Percentiles rank a stretch among this genome's conserved stretches.
Evolutionary conservation across 2,888 invertebrate genomes (phyloP).

Genomic region (Helicoverpa assulta): DNA sequence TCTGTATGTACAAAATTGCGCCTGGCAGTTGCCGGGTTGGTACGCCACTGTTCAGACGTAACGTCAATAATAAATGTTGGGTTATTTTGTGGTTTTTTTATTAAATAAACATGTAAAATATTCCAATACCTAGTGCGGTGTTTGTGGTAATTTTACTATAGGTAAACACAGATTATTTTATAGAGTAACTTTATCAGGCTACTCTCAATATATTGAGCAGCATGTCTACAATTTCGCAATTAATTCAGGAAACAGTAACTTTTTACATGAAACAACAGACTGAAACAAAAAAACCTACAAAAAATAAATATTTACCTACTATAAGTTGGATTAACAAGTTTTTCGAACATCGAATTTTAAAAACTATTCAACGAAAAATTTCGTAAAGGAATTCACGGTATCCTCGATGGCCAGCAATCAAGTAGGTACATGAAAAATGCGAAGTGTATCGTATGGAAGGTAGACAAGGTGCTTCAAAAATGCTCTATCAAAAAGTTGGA

Average conservation of each 20-base stretch:
- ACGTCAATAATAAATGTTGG: conserved; percentile 50
- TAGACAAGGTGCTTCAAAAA: conserved; percentile 75
- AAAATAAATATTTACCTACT: not conserved
- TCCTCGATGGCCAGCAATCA: conserved; percentile 22
- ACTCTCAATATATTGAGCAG: too few relatives aligned
- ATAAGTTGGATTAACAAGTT: conserved; percentile 11
- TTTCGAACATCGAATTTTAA: not conserved
- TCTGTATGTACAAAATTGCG: conserved; percentile 60
- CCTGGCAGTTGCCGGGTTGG: conserved; percentile 41
- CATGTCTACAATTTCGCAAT: too few relatives aligned
- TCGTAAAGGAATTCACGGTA: conserved; percentile 20
- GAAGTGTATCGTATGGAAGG: conserved; percentile 52
- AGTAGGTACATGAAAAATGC: conserved; percentile 48
- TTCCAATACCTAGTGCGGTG: not conserved
- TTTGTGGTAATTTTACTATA: too few relatives aligned
- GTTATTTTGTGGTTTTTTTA: conserved; percentile 31
- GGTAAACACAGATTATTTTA: too few relatives aligned
- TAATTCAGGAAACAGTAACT: too few relatives aligned
- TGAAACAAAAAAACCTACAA: not conserved
- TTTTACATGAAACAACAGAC: not conserved
- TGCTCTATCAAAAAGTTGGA: conserved; percentile 82
- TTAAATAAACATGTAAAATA: not conserved
- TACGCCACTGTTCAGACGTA: conserved; percentile 21
- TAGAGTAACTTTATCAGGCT: too few relatives aligned
- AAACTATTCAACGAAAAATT: conserved; percentile 2